Evolutionary conservation across 2,113 vertebrate genomes (phyloP).

Genomic region (Chrysemys picta): DNA sequence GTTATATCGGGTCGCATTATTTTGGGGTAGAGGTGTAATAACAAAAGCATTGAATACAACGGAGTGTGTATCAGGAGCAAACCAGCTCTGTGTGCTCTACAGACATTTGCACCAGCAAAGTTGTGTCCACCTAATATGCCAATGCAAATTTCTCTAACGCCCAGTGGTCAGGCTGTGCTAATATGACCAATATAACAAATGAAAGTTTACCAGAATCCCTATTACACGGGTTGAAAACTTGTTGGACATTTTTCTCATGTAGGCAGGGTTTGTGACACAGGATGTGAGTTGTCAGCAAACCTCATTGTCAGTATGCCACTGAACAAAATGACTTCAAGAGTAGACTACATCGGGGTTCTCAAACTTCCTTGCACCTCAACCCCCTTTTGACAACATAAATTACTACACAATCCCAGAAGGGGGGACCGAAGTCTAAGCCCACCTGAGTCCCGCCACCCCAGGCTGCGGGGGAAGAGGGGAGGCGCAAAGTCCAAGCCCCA

Average conservation of each 20-base stretch:
- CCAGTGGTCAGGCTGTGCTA: neutral
- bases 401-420: no score
- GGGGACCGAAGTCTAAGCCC: no score
- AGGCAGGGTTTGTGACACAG: accelerated
- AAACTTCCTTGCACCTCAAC: no score
- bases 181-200: neutral
- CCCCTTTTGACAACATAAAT: no score
- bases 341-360: neutral
- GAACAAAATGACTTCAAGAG: accelerated
- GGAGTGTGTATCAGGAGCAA: no score
- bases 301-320: accelerated
- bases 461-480: no score
- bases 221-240: neutral
- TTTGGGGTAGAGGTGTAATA: neutral
- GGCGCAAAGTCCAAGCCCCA: no score
- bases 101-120: neutral
- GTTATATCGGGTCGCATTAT: no score
- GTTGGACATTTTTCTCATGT: accelerated
- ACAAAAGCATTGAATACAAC: neutral
- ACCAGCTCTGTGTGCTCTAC: neutral
- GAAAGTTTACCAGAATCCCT: neutral
- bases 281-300: accelerated
- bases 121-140: neutral
- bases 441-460: no score
- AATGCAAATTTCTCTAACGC: neutral